phyloP scores from a whole-genome alignment of 2,888 invertebrate genomes.

The Plutella xylostella region DNA sequence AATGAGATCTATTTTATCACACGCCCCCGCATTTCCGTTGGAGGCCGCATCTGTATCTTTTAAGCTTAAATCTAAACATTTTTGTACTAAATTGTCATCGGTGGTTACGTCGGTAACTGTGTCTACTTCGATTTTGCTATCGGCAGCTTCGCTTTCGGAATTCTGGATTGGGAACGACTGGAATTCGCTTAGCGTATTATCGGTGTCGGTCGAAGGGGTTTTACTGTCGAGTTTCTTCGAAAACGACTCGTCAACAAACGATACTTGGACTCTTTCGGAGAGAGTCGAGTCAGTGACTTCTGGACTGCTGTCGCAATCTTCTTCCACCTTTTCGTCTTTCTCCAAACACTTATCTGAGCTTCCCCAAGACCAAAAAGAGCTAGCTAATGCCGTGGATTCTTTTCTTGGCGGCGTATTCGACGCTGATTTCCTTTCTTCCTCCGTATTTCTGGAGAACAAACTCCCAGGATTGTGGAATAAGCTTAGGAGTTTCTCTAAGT shows the following conservation, averaged over 20 bases:
- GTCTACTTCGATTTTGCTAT: conserved; percentile 13
- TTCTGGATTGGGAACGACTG: conserved; percentile 42
- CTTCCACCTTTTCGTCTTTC: conserved; percentile 30
- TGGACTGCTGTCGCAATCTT: conserved; percentile 43
- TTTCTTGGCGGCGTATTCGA: conserved; percentile 56
- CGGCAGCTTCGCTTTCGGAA: conserved; percentile 30
- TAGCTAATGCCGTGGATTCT: conserved; percentile 45
- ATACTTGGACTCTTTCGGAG: conserved; percentile 58
- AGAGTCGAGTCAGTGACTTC: conserved; percentile 58
- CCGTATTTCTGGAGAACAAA: conserved; percentile 64
- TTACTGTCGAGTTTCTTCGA: conserved; percentile 57
- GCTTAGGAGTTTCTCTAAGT: conserved; percentile 74
- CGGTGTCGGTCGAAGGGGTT: conserved; percentile 59
- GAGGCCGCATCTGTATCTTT: conserved; percentile 33
- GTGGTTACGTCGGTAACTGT: conserved; percentile 56
- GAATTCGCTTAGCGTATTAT: conserved; percentile 58
- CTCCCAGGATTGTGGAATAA: conserved; percentile 74
- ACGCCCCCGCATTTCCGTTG: conserved; percentile 25
- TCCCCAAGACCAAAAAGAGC: conserved; percentile 65
- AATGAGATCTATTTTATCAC: conserved; percentile 54
- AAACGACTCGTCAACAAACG: conserved; percentile 57
- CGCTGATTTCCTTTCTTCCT: conserved; percentile 52
- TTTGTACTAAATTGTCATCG: conserved; percentile 65
- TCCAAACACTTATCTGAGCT: conserved; percentile 30
- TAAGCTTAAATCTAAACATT: conserved; percentile 57